These are phyloP conservation scores for Eupsilia transversa DNA, from an alignment of 2,888 invertebrate genomes.

Conservation along the genomic window DNA sequence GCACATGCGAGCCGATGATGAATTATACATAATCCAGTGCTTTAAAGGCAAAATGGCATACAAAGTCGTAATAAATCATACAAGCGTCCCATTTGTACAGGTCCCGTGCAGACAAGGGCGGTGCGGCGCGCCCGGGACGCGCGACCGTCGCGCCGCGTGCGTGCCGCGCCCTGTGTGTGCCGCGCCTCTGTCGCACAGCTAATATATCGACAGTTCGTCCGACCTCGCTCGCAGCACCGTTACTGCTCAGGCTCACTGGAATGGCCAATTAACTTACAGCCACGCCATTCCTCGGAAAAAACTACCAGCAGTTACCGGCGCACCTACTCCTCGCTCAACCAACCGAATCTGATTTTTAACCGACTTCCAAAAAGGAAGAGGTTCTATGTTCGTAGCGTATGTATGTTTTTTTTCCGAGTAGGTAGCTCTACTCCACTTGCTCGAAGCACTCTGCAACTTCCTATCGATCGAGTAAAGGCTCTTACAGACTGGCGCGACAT, in stretches of 20 bases:
- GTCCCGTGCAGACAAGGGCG: conserved; percentile 24
- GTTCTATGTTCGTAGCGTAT: too few relatives aligned
- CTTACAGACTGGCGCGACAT: too few relatives aligned
- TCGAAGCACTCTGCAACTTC: background rate
- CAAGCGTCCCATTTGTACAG: conserved; percentile 40
- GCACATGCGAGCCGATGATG: conserved; percentile 52
- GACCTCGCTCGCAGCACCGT: background rate
- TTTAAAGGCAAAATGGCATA: conserved; percentile 47
- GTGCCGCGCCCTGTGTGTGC: background rate
- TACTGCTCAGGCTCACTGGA: conserved; percentile 5
- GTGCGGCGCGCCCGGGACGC: background rate
- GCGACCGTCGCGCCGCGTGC: background rate
- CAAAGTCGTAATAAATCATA: conserved; percentile 58
- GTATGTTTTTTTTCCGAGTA: background rate
- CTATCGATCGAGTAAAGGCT: background rate
- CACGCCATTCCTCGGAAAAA: conserved; percentile 9
- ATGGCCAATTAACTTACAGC: conserved; percentile 16
- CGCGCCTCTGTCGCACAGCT: background rate
- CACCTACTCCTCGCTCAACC: background rate
- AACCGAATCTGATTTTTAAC: background rate
- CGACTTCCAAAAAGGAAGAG: too few relatives aligned
- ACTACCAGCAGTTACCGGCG: background rate
- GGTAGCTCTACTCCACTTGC: background rate
- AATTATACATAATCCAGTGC: conserved; percentile 61
- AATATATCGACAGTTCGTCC: conserved; percentile 6